Evolutionary conservation across 2,888 invertebrate species (phyloP), one percentile per base, ranked within the genome.

Genomic region (Philereme vetulata): DNA sequence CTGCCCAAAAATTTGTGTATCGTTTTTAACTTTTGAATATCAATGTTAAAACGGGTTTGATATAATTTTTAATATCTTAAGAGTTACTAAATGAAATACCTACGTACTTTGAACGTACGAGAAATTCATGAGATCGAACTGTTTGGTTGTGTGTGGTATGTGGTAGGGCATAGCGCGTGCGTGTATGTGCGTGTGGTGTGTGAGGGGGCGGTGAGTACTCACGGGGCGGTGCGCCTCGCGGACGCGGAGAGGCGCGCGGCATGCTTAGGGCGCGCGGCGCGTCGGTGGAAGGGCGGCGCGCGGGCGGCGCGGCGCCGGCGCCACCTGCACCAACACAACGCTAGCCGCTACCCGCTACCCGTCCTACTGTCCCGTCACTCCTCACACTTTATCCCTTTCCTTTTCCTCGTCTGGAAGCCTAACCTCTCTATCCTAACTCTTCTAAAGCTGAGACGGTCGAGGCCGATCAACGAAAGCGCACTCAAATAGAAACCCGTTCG

Each of bases 281-380:
- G 86, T 74, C 87, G 90, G 85, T 87, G 89, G 88, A 92, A 84
- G 93, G 92, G 88, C 96, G 94, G 93, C 69, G 92, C 87, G 72
- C 93, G 90, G 57, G 93, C 87, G 74, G 86, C 76, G 76, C 90
- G 87, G 76, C 90, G 88, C 81, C 89, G 84, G 84, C 92, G 85
- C 90, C 85, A 86, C 84, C 89, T 86, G 88, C 87, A 76, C 83
- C 81, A 66, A 86, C 82, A 76, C 77, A 76, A 72, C 68, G 74
- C 76, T 72, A 71, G 67, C 73, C 66, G 68, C 62, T 56, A 65
- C 62, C 64, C 68, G 60, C 58, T 5, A 5, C 5, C 11, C 6
- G 61, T 54, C 61, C 56, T 56, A 57, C 62, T 65, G 49, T 65
- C 40, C 48, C 60, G 46, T 56, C 45, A 49, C 56, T 34, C 50